Evolutionary conservation across 2,113 vertebrate genomes (phyloP), one percentile per base, ranked within the genome.

Genomic region (Vidua macroura): DNA sequence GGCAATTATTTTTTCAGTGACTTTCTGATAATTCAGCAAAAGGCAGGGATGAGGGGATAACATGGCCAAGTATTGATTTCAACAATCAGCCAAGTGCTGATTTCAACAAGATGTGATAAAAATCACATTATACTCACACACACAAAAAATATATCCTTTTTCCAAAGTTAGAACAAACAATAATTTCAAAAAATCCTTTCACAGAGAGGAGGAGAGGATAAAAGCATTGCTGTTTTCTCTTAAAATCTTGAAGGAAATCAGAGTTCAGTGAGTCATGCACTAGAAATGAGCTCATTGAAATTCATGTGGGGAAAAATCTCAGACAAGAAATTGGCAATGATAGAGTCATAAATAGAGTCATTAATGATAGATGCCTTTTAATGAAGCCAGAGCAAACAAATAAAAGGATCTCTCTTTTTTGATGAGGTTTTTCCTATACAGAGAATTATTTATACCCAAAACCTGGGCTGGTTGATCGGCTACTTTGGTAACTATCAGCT

Each of bases 351-450:
- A 93, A 94, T 82, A 92, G 63, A 69, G 44, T 60, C 15, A 78
- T 93, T 95, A 93, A 92, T 63, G 83, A 92, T 67, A 44, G 48
- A 90, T 88, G 63, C 10, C 31, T 95, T 95, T 60, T 91, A 95
- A 77, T 73, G 63, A 55, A 83, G 18, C 17, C 53, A 76, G 72
- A 86, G 39, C 30, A 85, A 37, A 59, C 21, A 84, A 52, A 79
- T 79, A 83, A 81, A 89, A 39, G 39, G 27, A 35, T 63, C 3
- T 66, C 35, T 35, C 49, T 51, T 63, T 76, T 35, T 78, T 56
- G 16, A 33, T 39, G n/a, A 48, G 12, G 13, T 24, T 87, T 87
- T 79, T 70, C 28, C 46, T 86, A 22, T 41, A 31, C 8, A 15
- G 33, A 49, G 23, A 75, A 80, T 83, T 69, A 53, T 72, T 70